Percentiles rank a stretch among this genome's conserved stretches.
Evolutionary conservation across 2,797 vertebrate genomes (phyloP).

Genomic region (Acomys russatus): DNA sequence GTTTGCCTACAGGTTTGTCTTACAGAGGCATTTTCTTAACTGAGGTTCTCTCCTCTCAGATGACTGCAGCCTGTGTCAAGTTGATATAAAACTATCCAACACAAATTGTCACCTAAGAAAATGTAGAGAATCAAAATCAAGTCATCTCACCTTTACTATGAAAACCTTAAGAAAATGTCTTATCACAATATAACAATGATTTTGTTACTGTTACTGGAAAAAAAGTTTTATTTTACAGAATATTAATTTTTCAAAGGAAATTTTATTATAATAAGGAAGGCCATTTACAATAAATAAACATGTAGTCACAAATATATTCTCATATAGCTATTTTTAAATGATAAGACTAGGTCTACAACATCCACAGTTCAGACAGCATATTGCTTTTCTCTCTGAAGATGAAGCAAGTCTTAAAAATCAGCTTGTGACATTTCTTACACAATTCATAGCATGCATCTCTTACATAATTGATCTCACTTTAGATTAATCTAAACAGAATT

Average conservation of each 20-base stretch:
- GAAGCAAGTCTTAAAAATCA: not conserved
- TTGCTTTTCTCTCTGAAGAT: not conserved
- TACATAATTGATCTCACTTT: not conserved
- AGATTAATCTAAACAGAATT: constrained; percentile 23
- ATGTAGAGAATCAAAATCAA: not conserved
- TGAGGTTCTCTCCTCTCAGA: not conserved
- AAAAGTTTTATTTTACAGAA: constrained; percentile 29
- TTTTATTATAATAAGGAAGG: not conserved
- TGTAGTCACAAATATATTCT: constrained; percentile 3
- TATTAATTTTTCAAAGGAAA: constrained; percentile 24
- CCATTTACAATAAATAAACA: constrained; percentile 12
- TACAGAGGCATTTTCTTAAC: not conserved
- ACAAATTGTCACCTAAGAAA: not conserved
- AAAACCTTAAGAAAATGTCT: constrained; percentile 53
- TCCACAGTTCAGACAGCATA: not conserved
- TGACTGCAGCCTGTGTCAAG: not conserved
- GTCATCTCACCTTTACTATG: not conserved
- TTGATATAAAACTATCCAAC: not conserved
- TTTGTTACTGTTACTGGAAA: not conserved
- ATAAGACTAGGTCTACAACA: not conserved
- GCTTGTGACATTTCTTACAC: not conserved
- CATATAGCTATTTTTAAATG: not conserved
- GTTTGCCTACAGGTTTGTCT: not conserved
- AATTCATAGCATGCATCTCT: not conserved
- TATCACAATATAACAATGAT: not conserved